Conservation (phyloP, 2,113 vertebrate genomes). For the Oreotrochilus melanogaster region DNA sequence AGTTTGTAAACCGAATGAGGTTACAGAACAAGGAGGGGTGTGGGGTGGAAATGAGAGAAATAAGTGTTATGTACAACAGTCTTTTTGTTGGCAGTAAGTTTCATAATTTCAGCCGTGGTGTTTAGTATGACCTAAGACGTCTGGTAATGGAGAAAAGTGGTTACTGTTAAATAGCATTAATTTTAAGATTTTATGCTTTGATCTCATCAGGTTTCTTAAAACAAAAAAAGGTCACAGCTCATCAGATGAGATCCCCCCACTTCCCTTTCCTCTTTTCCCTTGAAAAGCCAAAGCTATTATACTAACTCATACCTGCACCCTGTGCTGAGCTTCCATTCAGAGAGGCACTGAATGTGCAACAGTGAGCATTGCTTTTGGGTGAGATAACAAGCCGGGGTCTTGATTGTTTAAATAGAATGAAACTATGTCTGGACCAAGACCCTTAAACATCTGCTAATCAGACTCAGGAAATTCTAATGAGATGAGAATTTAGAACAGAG, state of each 20-base stretch:
- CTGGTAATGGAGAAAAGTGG: not conserved
- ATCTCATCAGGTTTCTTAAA: not conserved
- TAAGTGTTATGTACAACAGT: not conserved
- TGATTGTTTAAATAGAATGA: not conserved
- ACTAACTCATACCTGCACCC: not conserved
- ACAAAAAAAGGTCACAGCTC: not conserved
- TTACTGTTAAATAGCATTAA: not conserved
- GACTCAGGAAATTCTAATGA: slow-evolving; percentile 17
- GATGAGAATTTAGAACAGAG: not conserved
- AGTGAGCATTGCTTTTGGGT: not conserved
- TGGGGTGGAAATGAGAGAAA: not conserved
- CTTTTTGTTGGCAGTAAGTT: not conserved
- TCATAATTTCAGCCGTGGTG: not conserved
- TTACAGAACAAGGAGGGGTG: not conserved
- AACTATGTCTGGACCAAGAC: not conserved
- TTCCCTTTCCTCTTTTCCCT: not conserved
- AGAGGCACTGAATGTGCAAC: not conserved
- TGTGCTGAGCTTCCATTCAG: not conserved
- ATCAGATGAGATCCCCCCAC: not conserved
- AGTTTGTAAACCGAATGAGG: not conserved
- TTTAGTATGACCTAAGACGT: not conserved
- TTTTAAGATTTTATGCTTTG: not conserved
- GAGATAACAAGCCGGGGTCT: not conserved
- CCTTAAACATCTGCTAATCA: not conserved
- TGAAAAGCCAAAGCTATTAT: not conserved